Evolutionary conservation across 2,888 invertebrate species (phyloP).

Genomic region (Ferdinandea cuprea): DNA sequence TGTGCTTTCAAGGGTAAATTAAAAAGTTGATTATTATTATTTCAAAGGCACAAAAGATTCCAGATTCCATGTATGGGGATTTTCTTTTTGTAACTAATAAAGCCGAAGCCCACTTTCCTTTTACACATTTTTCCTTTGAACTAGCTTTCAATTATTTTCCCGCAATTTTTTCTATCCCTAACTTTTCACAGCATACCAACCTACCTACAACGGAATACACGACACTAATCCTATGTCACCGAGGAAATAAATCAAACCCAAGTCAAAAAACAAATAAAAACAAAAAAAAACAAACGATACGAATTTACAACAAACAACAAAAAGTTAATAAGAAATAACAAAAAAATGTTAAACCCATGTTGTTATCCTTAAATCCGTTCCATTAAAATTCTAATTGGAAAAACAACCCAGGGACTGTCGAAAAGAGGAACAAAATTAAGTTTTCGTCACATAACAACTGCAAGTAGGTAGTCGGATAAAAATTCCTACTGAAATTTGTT

Average conservation of each 20-base stretch:
- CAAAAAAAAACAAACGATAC: too few species aligned
- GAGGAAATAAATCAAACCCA: conserved; percentile 34
- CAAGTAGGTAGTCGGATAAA: neutral
- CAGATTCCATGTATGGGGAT: neutral
- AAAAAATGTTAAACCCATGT: neutral
- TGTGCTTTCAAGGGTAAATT: too few species aligned
- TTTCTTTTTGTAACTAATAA: neutral
- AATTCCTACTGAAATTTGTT: too few species aligned
- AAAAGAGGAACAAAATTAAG: neutral
- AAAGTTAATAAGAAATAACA: conserved; percentile 16
- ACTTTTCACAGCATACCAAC: neutral
- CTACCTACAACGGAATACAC: neutral
- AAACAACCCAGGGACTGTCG: conserved; percentile 9
- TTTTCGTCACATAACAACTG: neutral
- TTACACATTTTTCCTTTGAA: neutral
- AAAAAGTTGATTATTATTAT: too few species aligned
- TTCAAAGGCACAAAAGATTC: too few species aligned
- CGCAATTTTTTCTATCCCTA: neutral
- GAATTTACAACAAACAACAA: conserved; percentile 24
- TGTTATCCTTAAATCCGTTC: conserved; percentile 27
- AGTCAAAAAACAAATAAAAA: neutral
- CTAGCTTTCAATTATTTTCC: conserved; percentile 8
- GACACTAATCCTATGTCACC: conserved; percentile 12
- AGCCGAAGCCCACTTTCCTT: neutral
- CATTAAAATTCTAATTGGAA: conserved; percentile 51